Evolutionary conservation across 2,888 invertebrate genomes (phyloP).

Genomic region (Apamea crenata): DNA sequence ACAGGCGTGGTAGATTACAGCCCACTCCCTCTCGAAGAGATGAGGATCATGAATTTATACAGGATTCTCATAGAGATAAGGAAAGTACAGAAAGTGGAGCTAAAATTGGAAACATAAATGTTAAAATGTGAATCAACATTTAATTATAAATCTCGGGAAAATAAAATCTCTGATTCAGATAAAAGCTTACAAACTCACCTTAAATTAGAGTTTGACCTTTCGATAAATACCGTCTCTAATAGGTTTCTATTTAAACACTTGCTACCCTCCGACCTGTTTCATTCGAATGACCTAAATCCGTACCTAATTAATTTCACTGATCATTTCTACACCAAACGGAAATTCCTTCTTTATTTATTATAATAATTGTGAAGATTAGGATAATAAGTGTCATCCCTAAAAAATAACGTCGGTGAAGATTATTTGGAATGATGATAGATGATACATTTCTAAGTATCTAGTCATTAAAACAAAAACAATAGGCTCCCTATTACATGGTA

Average conservation of each 20-base stretch:
- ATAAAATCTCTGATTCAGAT: slow-evolving; percentile 5
- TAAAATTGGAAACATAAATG: background rate
- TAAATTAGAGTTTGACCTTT: slow-evolving; percentile 40
- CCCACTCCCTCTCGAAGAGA: background rate
- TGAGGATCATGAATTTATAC: background rate
- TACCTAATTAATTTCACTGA: background rate
- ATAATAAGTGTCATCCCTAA: background rate
- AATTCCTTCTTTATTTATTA: slow-evolving; percentile 13
- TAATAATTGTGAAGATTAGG: background rate
- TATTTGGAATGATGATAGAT: background rate
- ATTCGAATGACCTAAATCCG: slow-evolving; percentile 28
- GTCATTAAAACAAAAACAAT: background rate
- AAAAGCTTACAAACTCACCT: background rate
- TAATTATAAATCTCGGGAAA: background rate
- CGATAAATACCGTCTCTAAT: slow-evolving; percentile 2
- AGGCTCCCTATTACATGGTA: background rate
- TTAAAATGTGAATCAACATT: background rate
- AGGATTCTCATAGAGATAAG: background rate
- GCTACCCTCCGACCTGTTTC: slow-evolving; percentile 21
- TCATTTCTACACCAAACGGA: background rate
- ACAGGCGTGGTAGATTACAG: background rate
- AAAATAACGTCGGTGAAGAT: background rate
- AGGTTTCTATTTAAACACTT: slow-evolving; percentile 36
- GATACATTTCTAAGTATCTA: background rate
- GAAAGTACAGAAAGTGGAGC: too few relatives aligned